Percentiles rank a stretch among this genome's conserved stretches.
phyloP scores from a whole-genome alignment of 2,888 invertebrate genomes.

The Pseudanteris insignis region DNA sequence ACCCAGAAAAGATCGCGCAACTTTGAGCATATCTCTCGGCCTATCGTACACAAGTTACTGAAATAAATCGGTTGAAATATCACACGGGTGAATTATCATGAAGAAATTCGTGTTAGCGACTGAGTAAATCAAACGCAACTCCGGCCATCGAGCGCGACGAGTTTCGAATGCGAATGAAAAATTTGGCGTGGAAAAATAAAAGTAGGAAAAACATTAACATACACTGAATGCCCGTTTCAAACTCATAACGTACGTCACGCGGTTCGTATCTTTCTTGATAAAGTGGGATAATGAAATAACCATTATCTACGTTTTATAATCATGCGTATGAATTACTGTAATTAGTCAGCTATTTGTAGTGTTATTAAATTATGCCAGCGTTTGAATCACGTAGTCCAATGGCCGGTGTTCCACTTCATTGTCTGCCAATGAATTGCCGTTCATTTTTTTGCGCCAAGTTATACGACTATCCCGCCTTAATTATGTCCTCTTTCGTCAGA shows the following conservation, averaged over 20 bases:
- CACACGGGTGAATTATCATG: background rate
- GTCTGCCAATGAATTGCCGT: conserved; percentile 18
- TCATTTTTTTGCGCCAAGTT: conserved; percentile 14
- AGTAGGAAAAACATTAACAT: conserved; percentile 6
- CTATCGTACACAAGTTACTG: too few relatives aligned
- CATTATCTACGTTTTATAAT: conserved; percentile 21
- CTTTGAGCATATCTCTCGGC: too few relatives aligned
- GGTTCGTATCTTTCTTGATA: conserved; percentile 18
- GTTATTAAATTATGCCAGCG: conserved; percentile 25
- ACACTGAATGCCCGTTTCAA: background rate
- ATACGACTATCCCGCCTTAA: background rate
- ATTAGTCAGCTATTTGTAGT: conserved; percentile 32
- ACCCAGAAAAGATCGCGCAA: too few relatives aligned
- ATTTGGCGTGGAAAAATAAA: too few relatives aligned
- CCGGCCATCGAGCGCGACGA: background rate
- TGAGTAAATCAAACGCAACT: conserved; percentile 4
- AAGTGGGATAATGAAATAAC: conserved; percentile 28
- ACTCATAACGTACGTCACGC: conserved; percentile 19
- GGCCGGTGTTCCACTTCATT: conserved; percentile 23
- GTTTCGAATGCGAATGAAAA: background rate
- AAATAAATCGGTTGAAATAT: too few relatives aligned
- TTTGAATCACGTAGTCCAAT: conserved; percentile 12
- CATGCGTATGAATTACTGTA: conserved; percentile 26
- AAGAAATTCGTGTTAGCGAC: conserved; percentile 2
- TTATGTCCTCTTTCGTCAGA: too few relatives aligned